These are phyloP conservation scores for Galbula dea DNA, from an alignment of 2,113 vertebrate genomes.

Conservation along the genomic window DNA sequence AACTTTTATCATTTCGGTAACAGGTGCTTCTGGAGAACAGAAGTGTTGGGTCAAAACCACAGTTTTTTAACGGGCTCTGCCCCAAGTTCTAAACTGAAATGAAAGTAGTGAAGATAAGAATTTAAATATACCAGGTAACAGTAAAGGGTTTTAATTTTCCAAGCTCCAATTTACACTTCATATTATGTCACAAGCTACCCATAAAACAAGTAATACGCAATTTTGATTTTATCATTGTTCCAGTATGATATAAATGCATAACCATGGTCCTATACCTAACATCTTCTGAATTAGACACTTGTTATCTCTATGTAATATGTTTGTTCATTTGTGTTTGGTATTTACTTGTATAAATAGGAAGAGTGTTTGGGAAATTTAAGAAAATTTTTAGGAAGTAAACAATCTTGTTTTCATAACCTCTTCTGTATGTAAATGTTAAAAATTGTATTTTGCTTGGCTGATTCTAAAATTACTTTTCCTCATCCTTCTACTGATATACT, in stretches of 20 bases:
- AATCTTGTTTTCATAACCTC: not conserved
- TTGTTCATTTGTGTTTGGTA: not conserved
- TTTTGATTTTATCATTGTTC: not conserved
- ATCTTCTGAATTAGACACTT: not conserved
- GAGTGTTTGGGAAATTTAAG: not conserved
- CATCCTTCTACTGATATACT: not conserved
- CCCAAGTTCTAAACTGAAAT: not conserved
- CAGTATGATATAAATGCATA: not conserved
- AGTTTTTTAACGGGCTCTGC: not conserved
- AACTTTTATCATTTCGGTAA: not conserved
- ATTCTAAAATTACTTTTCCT: not conserved
- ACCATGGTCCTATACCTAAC: not conserved
- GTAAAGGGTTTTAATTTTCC: not conserved
- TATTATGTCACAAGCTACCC: not conserved
- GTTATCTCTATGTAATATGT: not conserved
- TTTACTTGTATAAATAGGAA: not conserved
- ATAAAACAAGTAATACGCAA: not conserved
- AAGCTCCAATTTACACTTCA: not conserved
- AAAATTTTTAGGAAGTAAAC: not conserved
- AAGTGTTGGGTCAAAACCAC: not conserved
- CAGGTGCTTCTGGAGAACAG: not conserved
- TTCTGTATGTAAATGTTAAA: not conserved
- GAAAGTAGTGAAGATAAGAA: not conserved
- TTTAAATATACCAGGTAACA: not conserved
- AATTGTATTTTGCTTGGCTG: fast-evolving